Evolutionary conservation across 2,888 invertebrate genomes (phyloP), one percentile per base, ranked within the genome.

Genomic region (Diarsia mendica): DNA sequence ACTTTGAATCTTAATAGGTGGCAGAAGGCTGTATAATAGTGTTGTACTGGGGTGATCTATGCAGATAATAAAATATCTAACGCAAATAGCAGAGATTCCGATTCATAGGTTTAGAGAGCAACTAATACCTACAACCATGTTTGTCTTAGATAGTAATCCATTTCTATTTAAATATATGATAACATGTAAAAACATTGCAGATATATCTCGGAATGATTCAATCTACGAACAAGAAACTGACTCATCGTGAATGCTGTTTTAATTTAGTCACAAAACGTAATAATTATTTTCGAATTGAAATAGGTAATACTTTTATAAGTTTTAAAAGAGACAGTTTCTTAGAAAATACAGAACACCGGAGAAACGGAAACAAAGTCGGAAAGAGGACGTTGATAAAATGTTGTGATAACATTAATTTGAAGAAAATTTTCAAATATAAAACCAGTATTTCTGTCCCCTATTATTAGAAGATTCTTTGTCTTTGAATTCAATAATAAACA

Each of bases 161-260:
- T 23, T 67, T 78, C 74, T 82, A 79, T 74, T 78, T 79, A 23
- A 51, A 71, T 23, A 6, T 9, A 65, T 82, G 81, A 81, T 83
- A 51, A 33, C 33, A 79, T 51, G 33, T 53, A 46, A 71, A 77
- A 68, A 73, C 60, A 67, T 60, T 75, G 63, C 71, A 84, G 48
- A 80, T 20, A 33, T 61, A 46, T 39, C 58, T 72, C 44, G 10
- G 33, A 80, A 80, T 84, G 84, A 82, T 80, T 75, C 68, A 83
- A 71, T 75, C 48, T 23, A 44, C 3, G n/a, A 69, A 63, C 18
- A 23, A 51, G 48, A 71, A 66, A 33, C 28, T 83, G 75, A 80
- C 10, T 84, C 82, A 83, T 83, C 81, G 75, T 39, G 55, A 72
- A 61, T 69, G 23, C 44, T 46, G 70, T 46, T 55, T 72, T 13